Percentiles rank a stretch among this genome's conserved stretches.
Conservation (phyloP, 1,140 invertebrate genomes). For the Bradynema listronoti region DNA sequence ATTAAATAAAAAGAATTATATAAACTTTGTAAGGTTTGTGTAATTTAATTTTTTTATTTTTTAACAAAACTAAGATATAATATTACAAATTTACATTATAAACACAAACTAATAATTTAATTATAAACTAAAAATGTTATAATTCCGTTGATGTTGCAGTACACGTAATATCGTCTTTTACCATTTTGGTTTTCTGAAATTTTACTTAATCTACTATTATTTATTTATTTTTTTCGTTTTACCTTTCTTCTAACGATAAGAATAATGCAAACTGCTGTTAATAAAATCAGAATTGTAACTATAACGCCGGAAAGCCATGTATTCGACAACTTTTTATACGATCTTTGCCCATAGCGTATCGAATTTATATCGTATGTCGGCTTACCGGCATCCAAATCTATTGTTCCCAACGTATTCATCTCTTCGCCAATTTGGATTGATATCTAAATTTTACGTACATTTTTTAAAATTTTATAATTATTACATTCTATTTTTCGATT, state of each 20-base stretch:
- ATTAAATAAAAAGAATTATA: no score
- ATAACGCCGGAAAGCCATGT: constrained; percentile 30
- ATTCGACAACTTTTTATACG: constrained; percentile 33
- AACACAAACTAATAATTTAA: no score
- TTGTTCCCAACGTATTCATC: no score
- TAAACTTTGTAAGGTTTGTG: no score
- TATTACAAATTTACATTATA: no score
- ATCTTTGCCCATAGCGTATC: constrained; percentile 36
- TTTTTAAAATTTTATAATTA: neutral
- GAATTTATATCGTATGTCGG: constrained; percentile 41
- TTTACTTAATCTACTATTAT: neutral
- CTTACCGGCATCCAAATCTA: constrained; percentile 28
- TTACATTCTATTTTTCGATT: neutral
- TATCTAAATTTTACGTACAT: no score
- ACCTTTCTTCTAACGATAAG: constrained; percentile 40
- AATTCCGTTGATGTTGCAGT: no score
- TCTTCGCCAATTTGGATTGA: no score
- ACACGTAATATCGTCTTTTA: neutral
- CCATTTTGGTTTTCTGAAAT: neutral
- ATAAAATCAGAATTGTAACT: constrained; percentile 30
- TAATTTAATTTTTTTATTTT: no score
- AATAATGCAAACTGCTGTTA: constrained; percentile 33
- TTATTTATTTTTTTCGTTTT: constrained; percentile 3
- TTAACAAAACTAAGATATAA: no score
- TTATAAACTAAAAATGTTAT: no score